Evolutionary conservation across 2,113 vertebrate species (phyloP), one percentile per base, ranked within the genome.

Genomic region (Psophia crepitans): DNA sequence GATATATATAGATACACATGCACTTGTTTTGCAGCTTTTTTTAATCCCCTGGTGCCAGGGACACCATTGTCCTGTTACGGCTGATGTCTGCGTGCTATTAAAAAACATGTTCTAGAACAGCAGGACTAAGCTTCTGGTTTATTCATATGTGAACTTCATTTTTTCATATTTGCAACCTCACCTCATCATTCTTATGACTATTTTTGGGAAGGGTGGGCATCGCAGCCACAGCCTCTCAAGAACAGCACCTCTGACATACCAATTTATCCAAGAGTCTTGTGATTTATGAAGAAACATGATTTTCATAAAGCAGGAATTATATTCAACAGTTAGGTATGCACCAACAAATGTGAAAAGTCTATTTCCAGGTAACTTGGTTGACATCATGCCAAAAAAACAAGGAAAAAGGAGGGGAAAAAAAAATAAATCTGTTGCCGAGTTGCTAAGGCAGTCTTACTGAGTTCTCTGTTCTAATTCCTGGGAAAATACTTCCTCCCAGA

Each of bases 401-500:
- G 26, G 26, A 43, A 85, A 78, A 80, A 14, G 3, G 5, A n/a
- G 9, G 30, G 12, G 9, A 6, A 41, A 30, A 48, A 61, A 17
- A 54, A 27, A 26, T 11, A 85, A 65, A 81, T 46, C 10, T 7
- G 12, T 57, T 27, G 17, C 19, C 21, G 43, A 82, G 41, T 16
- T 61, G 24, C 69, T 88, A 94, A 86, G 44, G n/a, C 46, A 56
- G 43, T 93, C 89, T 60, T 64, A 87, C 80, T 60, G 48, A 91
- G 19, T 91, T 90, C 61, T 53, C 44, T 81, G 56, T 65, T 93
- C 84, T 73, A 91, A 89, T 84, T 57, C 64, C 44, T 65, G 51
- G 92, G 74, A 95, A 95, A 96, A 95, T 73, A 96, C 94, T 97
- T 97, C 94, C 92, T 95, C 58, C 28, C 53, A 79, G 85, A 91